Base-by-base conservation (phyloP, 2,113 vertebrate genomes). In the Phaethornis superciliosus region DNA sequence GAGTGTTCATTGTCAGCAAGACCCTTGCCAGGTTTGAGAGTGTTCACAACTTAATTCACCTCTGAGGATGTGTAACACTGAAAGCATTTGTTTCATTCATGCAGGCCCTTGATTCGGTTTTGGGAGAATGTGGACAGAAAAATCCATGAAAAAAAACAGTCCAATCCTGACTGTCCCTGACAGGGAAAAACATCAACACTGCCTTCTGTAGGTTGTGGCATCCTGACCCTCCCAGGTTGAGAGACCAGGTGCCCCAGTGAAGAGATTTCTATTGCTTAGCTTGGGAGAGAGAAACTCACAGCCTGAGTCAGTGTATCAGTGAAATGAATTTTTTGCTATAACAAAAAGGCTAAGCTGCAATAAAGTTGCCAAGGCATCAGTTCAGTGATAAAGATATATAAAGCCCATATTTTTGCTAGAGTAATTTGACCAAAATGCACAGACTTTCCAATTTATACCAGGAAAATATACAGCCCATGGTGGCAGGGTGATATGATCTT, bases 321-420 rank as follows among this genome's bases (percentile, higher is more conserved):
- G 40, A 90, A 88, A 95, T 49, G 27, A 88, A 35, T 94, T 86
- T 91, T 84, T 78, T 74, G 24, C 80, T 90, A 54, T 74, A 88
- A 81, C 18, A 78, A 75, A 95, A 97, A 93, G 79, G 85, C 84
- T 96, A 95, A 96, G 84, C 69, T 86, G 84, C 60, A 93, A 88
- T 94, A 83, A 93, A 71, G 54, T 54, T 86, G n/a, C 72, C 23
- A 92, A 89, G 74, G 30, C 62, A 87, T 44, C 70, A 81, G 4
- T 81, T 90, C 88, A 94, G 1, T 44, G 37, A 81, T 70, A 85
- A 27, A 68, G 56, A 94, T 75, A 68, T 58, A 88, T 47, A 93
- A 88, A 71, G 76, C 55, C 52, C 81, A 91, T 64, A 47, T 89
- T 92, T 93, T 81, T 85, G 23, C 72, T 84, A 15, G 18, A 81